Conservation (phyloP, 23 tunicate genomes). For the Ciona savignyi region DNA sequence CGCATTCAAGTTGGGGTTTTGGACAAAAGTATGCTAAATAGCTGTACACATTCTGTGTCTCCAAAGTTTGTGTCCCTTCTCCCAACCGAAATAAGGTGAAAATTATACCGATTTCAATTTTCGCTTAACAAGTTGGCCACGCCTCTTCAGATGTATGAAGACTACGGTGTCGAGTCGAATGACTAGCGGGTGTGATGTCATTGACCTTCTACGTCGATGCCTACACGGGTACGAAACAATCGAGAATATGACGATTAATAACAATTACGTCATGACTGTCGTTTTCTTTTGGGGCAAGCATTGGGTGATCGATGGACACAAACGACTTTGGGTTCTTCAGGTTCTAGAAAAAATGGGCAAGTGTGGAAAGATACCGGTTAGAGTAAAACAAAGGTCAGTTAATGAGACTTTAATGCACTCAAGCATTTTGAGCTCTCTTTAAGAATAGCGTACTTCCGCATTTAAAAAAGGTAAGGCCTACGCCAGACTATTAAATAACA, state of each 20-base stretch:
- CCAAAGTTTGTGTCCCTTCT: not conserved
- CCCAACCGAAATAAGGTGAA: not conserved
- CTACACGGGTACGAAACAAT: constrained; percentile 17
- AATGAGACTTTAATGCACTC: not conserved
- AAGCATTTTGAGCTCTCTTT: too few species aligned
- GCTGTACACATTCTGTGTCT: not conserved
- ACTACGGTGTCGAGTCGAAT: constrained; percentile 16
- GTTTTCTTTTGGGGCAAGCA: constrained; percentile 4
- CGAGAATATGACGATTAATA: constrained; percentile 30
- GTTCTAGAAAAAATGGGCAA: constrained; percentile 18
- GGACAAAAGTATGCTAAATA: too few species aligned
- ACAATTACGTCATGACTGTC: constrained; percentile 29
- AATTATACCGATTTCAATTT: not conserved
- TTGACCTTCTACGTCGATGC: constrained; percentile 32
- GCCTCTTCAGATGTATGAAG: constrained; percentile 14
- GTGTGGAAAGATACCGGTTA: constrained; percentile 21
- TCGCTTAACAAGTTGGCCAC: not conserved
- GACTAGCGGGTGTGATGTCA: constrained; percentile 40
- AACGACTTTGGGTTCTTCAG: constrained; percentile 52
- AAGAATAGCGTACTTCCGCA: too few species aligned
- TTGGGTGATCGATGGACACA: constrained; percentile 52
- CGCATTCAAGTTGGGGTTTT: too few species aligned
- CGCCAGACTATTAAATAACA: not conserved
- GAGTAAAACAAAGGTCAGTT: constrained; percentile 11
- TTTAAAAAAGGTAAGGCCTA: not conserved